phyloP scores from a whole-genome alignment of 2,113 vertebrate genomes.

The Peromyscus leucopus region DNA sequence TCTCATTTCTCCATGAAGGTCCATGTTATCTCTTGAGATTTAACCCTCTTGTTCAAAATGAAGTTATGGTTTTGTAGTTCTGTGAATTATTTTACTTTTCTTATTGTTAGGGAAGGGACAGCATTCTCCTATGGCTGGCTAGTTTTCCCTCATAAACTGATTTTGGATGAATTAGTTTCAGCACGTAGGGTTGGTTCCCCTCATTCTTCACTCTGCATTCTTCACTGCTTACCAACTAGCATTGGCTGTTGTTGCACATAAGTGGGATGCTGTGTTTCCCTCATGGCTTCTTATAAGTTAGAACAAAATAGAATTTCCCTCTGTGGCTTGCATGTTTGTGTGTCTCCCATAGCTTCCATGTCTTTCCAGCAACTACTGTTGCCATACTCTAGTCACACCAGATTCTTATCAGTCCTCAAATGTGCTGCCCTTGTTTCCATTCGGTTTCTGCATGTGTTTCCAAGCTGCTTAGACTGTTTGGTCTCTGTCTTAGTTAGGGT shows the following conservation, averaged over 20 bases:
- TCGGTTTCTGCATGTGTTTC: neutral
- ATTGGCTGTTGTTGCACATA: neutral
- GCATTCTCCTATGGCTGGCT: neutral
- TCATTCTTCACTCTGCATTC: neutral
- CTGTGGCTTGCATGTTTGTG: no score
- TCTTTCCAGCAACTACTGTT: neutral
- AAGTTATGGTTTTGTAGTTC: neutral
- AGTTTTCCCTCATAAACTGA: neutral
- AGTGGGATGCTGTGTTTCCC: neutral
- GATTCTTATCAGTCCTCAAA: neutral
- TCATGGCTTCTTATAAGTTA: neutral
- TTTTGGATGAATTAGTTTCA: neutral
- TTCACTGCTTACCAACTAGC: neutral
- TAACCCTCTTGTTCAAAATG: neutral
- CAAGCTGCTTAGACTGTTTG: neutral
- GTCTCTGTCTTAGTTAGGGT: no score
- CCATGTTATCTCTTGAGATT: neutral
- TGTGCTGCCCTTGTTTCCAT: neutral
- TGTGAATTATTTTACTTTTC: neutral
- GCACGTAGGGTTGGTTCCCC: neutral
- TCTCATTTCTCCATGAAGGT: neutral
- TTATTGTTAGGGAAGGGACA: neutral
- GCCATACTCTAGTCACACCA: no score
- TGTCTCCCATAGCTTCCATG: neutral
- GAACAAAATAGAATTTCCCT: neutral